These are phyloP conservation scores for Psilanteris sp. DNA, from an alignment of 1,140 invertebrate genomes.

Conservation along the genomic window DNA sequence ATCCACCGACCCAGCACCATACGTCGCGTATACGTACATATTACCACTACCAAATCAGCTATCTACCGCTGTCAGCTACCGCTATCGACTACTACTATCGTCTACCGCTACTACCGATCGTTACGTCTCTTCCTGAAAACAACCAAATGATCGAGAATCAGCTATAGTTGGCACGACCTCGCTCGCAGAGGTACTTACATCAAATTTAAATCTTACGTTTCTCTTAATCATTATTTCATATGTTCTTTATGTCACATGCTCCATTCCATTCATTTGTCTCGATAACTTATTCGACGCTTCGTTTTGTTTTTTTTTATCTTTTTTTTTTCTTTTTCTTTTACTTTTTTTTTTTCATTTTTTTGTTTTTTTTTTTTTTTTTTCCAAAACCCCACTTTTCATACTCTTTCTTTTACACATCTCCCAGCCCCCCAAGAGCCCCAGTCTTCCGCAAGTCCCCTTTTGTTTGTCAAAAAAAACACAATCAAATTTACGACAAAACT, in stretches of 20 bases:
- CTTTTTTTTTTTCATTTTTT: background rate
- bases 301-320: background rate
- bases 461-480: too few species aligned
- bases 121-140: slow-evolving; percentile 77
- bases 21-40: slow-evolving; percentile 78
- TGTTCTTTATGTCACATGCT: slow-evolving; percentile 31
- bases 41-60: slow-evolving; percentile 76
- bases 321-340: background rate
- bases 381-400: too few species aligned
- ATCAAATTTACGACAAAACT: too few species aligned
- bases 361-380: slow-evolving; percentile 4
- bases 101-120: slow-evolving; percentile 76
- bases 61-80: slow-evolving; percentile 76
- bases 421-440: too few species aligned
- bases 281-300: too few species aligned
- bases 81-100: slow-evolving; percentile 71
- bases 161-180: slow-evolving; percentile 74
- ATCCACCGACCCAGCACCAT: slow-evolving; percentile 77
- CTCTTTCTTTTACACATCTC: too few species aligned
- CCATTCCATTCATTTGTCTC: slow-evolving; percentile 10
- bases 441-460: too few species aligned
- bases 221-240: slow-evolving; percentile 58
- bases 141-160: slow-evolving; percentile 74
- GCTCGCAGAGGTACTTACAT: slow-evolving; percentile 65
- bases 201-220: slow-evolving; percentile 66